Percentiles rank a stretch among this genome's conserved stretches.
Evolutionary conservation across 2,888 invertebrate species (phyloP).

Genomic region (Pachycephus smyrnensis): DNA sequence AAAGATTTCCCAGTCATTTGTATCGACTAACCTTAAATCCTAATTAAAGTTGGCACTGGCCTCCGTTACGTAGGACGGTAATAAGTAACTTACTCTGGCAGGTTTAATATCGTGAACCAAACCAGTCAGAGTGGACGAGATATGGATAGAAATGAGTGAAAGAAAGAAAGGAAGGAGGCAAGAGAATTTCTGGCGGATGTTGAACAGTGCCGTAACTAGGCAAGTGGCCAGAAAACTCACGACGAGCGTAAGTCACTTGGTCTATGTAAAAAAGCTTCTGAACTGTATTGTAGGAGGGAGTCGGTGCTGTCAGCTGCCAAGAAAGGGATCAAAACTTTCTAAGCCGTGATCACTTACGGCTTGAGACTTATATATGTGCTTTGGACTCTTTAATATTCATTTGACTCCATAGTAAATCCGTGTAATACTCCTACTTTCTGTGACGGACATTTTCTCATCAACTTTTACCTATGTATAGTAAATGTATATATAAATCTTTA

Average conservation of each 20-base stretch:
- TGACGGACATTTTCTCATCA: neutral
- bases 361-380: neutral
- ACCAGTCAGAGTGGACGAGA: neutral
- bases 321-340: neutral
- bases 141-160: neutral
- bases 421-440: neutral
- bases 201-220: slow-evolving; percentile 29
- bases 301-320: neutral
- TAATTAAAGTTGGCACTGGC: slow-evolving; percentile 32
- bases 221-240: slow-evolving; percentile 33
- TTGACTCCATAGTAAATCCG: neutral
- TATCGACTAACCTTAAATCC: slow-evolving; percentile 21
- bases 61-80: slow-evolving; percentile 33
- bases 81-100: slow-evolving; percentile 37
- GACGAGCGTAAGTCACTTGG: neutral
- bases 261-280: neutral
- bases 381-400: neutral
- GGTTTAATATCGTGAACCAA: slow-evolving; percentile 37
- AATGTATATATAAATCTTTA: neutral
- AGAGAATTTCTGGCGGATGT: neutral
- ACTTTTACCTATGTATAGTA: neutral
- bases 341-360: neutral
- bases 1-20: neutral
- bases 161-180: neutral
- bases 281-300: neutral